A percentile compares a stretch with the other conserved stretches of the same genome.
These are phyloP conservation scores for Telmatochromis brichardi DNA, from an alignment of 2,113 vertebrate species.

Conservation along the genomic window DNA sequence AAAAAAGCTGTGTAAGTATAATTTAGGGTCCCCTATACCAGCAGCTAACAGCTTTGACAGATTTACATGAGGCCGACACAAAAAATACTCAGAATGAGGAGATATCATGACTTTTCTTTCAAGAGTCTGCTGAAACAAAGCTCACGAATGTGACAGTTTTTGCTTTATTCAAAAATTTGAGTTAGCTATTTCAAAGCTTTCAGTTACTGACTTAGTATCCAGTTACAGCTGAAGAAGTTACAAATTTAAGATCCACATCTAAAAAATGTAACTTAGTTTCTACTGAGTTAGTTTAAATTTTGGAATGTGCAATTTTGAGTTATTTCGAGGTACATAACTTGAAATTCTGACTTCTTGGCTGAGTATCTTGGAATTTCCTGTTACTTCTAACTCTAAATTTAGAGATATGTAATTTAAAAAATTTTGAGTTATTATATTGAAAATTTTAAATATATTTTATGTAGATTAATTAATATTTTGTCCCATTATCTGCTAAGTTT, in stretches of 20 bases:
- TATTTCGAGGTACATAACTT: not conserved
- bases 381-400: not conserved
- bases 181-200: not conserved
- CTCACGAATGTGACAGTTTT: not conserved
- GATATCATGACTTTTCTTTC: not conserved
- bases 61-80: not conserved
- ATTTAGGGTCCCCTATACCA: not conserved
- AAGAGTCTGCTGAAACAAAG: not conserved
- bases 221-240: not conserved
- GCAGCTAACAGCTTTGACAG: not conserved
- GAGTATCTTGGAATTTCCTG: not conserved
- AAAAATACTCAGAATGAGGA: not conserved
- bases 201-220: not conserved
- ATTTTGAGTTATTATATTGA: accelerated
- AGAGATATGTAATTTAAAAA: accelerated
- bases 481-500: not conserved
- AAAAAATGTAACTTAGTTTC: not conserved
- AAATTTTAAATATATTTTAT: not conserved
- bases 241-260: not conserved
- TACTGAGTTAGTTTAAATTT: not conserved
- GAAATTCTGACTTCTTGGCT: not conserved
- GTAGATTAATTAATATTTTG: not conserved
- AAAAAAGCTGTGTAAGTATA: not conserved
- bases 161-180: not conserved
- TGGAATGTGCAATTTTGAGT: not conserved